Conservation (phyloP, 2,113 vertebrate genomes). For the Urocolius indicus region DNA sequence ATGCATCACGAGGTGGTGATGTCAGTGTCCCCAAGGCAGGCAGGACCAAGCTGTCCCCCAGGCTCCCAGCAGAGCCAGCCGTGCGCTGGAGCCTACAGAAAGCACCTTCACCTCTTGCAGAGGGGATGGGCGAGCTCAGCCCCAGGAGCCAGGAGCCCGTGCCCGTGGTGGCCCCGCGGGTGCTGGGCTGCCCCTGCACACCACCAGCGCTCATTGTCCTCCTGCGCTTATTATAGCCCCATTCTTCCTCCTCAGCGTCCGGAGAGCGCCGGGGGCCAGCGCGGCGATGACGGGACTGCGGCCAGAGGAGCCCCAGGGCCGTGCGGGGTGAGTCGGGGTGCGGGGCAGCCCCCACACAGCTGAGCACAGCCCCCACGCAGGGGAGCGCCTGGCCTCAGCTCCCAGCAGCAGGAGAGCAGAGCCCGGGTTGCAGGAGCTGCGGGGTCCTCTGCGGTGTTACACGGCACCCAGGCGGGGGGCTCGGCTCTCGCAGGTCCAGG, state of each 20-base stretch:
- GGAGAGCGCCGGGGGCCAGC: too few species aligned
- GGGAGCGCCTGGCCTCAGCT: not conserved
- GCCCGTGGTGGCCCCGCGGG: not conserved
- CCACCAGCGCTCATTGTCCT: not conserved
- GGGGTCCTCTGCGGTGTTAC: not conserved
- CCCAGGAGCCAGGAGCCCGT: not conserved
- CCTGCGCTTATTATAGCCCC: not conserved
- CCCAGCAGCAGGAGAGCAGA: not conserved
- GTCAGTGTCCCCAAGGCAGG: not conserved
- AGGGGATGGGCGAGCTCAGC: not conserved
- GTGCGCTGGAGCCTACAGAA: not conserved
- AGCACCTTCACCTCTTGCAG: not conserved
- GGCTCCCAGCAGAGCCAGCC: not conserved
- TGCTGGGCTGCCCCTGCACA: not conserved
- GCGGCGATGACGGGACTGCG: too few species aligned
- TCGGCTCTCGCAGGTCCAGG: not conserved
- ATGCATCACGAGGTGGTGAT: not conserved
- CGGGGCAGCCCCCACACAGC: too few species aligned
- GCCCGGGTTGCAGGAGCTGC: not conserved
- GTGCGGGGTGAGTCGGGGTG: fast-evolving
- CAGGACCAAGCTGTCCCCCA: not conserved
- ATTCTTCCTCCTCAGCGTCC: not conserved
- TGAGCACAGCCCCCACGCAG: not conserved
- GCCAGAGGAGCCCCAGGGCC: not conserved
- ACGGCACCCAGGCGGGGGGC: not conserved